Evolutionary conservation across 2,113 vertebrate genomes (phyloP), one percentile per base, ranked within the genome.

Genomic region (Lophura nycthemera): DNA sequence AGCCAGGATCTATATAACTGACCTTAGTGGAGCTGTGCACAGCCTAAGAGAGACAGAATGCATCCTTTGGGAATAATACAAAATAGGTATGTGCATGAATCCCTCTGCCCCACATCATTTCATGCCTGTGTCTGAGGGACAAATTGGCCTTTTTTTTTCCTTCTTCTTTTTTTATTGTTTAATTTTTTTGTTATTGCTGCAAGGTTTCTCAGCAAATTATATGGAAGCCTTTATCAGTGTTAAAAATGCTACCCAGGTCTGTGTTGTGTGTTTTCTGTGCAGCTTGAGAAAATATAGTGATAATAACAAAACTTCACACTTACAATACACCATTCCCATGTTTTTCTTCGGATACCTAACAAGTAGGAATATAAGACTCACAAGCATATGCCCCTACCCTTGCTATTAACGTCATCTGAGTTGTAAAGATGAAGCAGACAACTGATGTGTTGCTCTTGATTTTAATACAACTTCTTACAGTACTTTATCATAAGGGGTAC

Each of bases 61-160:
- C 45, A 61, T 84, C 70, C 70, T 93, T 82, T 79, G 74, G 71
- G 73, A 87, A 54, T 78, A 72, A 84, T 88, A 67, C 81, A 89
- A 93, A 92, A 57, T 92, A 65, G n/a, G 45, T 90, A 88, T 69
- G 66, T 86, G 40, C 30, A 32, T 38, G 32, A 95, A 54, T 87
- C 50, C 17, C 34, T 75, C 60, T 80, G 27, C 30, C 92, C 48
- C 29, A 6, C 57, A 32, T 69, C 71, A 34, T 47, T 92, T n/a
- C 0, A 0, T 82, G 30, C 22, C 21, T 90, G 17, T 83, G 48
- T 84, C 24, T 69, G 43, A 77, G 27, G 56, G 25, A 81, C 9
- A 73, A 89, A 71, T 13, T 47, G 12, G 13, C 12, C 15, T 60
- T 10, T 43, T 24, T 24, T 42, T 25, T 17, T 56, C 14, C 27